A percentile compares a stretch with the other conserved stretches of the same genome.
These are phyloP conservation scores for Erebia epiphron DNA, from an alignment of 2,888 invertebrate species.

Conservation along the genomic window DNA sequence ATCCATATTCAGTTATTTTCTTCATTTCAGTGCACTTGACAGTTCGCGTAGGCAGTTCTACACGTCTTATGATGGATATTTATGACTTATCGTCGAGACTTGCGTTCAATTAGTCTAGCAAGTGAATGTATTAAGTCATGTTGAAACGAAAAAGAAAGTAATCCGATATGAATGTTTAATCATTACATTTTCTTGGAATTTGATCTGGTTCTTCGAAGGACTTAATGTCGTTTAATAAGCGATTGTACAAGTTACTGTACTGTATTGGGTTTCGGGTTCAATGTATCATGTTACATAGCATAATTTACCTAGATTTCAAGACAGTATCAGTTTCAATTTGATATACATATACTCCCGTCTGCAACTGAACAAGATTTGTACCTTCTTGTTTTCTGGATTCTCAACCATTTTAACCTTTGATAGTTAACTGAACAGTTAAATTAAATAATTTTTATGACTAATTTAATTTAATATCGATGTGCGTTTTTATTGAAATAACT, in stretches of 20 bases:
- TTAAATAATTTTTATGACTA: background rate
- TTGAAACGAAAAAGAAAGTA: conserved; percentile 32
- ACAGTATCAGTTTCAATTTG: background rate
- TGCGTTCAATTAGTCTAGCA: conserved; percentile 35
- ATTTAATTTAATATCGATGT: background rate
- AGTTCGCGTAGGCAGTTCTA: conserved; percentile 1
- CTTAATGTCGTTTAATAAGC: conserved; percentile 1
- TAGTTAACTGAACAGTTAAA: background rate
- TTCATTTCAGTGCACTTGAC: conserved; percentile 2
- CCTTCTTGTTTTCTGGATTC: background rate
- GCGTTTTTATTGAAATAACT: too few species aligned
- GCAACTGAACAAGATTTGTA: background rate
- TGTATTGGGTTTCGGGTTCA: conserved; percentile 8
- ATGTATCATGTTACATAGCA: conserved; percentile 7
- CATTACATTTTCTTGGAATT: conserved; percentile 9
- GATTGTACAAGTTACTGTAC: conserved; percentile 13
- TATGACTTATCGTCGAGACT: conserved; percentile 30
- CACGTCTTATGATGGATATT: conserved; percentile 25
- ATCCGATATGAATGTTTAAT: conserved; percentile 16
- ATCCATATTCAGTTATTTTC: background rate
- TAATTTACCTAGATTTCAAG: background rate
- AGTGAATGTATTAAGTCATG: conserved; percentile 34
- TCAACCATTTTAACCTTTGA: background rate
- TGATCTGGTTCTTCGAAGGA: conserved; percentile 8
- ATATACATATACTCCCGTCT: background rate